Evolutionary conservation across 2,888 invertebrate species (phyloP).

Genomic region (Bursaphelenchus okinawaensis): DNA sequence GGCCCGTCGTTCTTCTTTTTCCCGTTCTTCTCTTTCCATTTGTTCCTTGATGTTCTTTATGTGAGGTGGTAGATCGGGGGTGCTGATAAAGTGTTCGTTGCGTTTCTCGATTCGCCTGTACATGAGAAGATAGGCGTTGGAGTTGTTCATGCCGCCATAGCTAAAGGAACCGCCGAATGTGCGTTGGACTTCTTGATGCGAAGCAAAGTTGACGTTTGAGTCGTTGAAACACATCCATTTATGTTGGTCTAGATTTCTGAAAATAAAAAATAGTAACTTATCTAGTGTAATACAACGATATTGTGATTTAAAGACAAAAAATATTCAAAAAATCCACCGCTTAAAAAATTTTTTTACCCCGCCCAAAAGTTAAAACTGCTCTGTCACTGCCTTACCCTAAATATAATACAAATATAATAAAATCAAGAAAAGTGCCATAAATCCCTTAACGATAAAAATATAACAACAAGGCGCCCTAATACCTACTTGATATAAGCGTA

Average conservation of each 20-base stretch:
- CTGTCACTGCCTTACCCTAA: too few relatives aligned
- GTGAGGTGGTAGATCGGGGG: slow-evolving; percentile 72
- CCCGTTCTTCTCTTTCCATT: slow-evolving; percentile 68
- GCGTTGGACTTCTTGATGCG: slow-evolving; percentile 70
- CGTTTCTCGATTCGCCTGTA: slow-evolving; percentile 66
- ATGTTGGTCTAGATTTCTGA: slow-evolving; percentile 63
- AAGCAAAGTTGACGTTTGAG: slow-evolving; percentile 69
- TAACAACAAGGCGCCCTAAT: not conserved
- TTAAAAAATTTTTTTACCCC: too few relatives aligned
- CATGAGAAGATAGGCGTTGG: slow-evolving; percentile 73
- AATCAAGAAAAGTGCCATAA: not conserved
- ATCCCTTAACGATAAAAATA: too few relatives aligned
- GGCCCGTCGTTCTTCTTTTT: slow-evolving; percentile 41
- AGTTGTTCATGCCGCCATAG: slow-evolving; percentile 66
- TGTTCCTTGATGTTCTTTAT: slow-evolving; percentile 67
- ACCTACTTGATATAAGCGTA: slow-evolving; percentile 78
- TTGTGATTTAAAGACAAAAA: not conserved
- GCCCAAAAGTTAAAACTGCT: too few relatives aligned
- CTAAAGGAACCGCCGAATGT: slow-evolving; percentile 72
- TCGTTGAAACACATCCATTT: slow-evolving; percentile 85
- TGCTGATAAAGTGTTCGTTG: slow-evolving; percentile 64
- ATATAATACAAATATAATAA: not conserved
- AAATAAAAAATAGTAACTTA: slow-evolving; percentile 16
- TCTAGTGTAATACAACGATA: not conserved
- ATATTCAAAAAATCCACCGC: slow-evolving; percentile 7